Percentiles rank a stretch among this genome's conserved stretches.
Evolutionary conservation across 2,113 vertebrate genomes (phyloP).

Genomic region (Centropus bengalensis): DNA sequence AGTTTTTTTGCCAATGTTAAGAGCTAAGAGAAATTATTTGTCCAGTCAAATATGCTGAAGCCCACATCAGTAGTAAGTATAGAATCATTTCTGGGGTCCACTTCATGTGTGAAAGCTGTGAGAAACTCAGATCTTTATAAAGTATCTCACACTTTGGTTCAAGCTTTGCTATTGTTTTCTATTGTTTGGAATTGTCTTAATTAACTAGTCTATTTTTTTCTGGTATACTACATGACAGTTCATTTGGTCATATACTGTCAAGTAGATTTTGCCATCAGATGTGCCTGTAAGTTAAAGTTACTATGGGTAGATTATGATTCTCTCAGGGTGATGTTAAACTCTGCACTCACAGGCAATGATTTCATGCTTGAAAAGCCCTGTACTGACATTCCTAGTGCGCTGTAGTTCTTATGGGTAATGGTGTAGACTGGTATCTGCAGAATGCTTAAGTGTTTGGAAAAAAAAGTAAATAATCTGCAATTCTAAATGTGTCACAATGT

Average conservation of each 20-base stretch:
- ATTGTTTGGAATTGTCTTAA: not conserved
- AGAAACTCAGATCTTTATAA: not conserved
- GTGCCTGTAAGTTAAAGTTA: not conserved
- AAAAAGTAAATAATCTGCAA: not conserved
- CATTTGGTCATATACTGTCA: not conserved
- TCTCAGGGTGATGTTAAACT: not conserved
- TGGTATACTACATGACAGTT: not conserved
- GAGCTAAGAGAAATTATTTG: not conserved
- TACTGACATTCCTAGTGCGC: not conserved
- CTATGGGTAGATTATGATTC: not conserved
- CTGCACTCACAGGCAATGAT: not conserved
- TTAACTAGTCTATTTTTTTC: not conserved
- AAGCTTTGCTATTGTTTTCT: not conserved
- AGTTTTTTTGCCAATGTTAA: not conserved
- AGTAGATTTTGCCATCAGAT: not conserved
- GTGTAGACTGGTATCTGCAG: not conserved
- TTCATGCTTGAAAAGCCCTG: not conserved
- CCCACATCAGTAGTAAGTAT: not conserved
- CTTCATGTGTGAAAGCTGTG: not conserved
- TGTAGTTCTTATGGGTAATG: not conserved
- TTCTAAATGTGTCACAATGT: not conserved
- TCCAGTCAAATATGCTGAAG: not conserved
- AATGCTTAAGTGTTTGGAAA: not conserved
- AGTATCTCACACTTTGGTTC: not conserved
- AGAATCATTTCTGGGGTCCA: not conserved